Conservation (phyloP, 2,888 invertebrate species). For the Ichneumoninae sp. region DNA sequence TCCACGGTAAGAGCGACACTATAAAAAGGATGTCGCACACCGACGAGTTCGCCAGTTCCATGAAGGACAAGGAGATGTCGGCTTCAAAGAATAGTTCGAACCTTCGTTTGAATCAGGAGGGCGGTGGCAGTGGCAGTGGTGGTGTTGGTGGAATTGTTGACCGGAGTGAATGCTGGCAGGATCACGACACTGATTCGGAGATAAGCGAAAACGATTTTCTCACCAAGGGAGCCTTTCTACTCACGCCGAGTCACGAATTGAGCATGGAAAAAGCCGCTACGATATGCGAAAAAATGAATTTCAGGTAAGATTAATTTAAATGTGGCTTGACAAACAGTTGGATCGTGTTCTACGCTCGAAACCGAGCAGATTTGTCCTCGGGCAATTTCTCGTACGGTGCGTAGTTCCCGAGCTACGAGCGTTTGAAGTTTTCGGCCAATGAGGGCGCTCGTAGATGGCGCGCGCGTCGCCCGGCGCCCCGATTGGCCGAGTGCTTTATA, state of each 20-base stretch:
- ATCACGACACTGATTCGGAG: constrained; percentile 91
- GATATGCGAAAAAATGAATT: constrained; percentile 95
- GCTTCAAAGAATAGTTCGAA: constrained; percentile 81
- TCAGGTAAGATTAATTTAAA: constrained; percentile 82
- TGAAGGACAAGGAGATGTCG: constrained; percentile 81
- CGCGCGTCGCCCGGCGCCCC: background rate
- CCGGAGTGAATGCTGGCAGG: constrained; percentile 82
- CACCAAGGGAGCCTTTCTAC: constrained; percentile 92
- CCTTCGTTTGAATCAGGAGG: constrained; percentile 78
- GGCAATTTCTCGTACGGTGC: background rate
- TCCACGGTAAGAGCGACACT: constrained; percentile 57
- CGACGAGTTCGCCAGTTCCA: constrained; percentile 77
- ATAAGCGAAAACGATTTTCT: constrained; percentile 91
- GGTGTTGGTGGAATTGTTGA: constrained; percentile 78
- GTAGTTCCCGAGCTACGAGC: background rate
- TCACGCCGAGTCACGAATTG: constrained; percentile 94
- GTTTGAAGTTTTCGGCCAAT: background rate
- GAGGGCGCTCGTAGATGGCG: background rate
- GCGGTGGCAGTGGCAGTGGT: constrained; percentile 79
- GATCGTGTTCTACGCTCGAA: background rate
- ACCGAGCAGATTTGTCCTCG: background rate
- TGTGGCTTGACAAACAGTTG: background rate
- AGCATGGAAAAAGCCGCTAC: constrained; percentile 94
- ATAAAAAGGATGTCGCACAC: constrained; percentile 81
- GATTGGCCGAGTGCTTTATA: constrained; percentile 2